A percentile compares a stretch with the other conserved stretches of the same genome.
phyloP scores from a whole-genome alignment of 2,797 vertebrate genomes.

The Remorina albescens region DNA sequence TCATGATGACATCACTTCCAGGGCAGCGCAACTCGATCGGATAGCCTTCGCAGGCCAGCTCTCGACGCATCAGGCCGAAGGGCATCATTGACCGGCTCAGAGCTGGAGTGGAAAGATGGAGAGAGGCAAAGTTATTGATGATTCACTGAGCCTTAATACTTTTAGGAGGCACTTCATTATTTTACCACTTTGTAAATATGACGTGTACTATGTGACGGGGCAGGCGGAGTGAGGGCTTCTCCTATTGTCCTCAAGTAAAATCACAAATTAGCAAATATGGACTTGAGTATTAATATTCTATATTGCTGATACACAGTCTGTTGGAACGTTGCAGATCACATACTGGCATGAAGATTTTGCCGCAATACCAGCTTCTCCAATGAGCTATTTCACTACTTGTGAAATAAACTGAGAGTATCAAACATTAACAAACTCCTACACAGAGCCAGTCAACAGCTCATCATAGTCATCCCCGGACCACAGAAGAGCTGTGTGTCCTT shows the following conservation, averaged over 20 bases:
- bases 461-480: conserved; percentile 40
- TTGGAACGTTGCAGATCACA: conserved; percentile 61
- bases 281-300: conserved; percentile 38
- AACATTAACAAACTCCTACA: conserved; percentile 79
- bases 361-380: conserved; percentile 59
- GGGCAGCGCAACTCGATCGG: conserved; percentile 95
- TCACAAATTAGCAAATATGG: conserved; percentile 53
- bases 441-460: conserved; percentile 53
- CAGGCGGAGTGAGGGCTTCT: conserved; percentile 41
- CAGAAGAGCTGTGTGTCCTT: conserved; percentile 38
- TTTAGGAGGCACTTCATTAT: conserved; percentile 72
- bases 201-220: conserved; percentile 48
- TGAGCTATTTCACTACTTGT: conserved; percentile 73
- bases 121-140: conserved; percentile 68
- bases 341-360: conserved; percentile 54
- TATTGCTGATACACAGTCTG: conserved; percentile 51
- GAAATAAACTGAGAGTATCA: conserved; percentile 77
- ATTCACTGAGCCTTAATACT: conserved; percentile 69
- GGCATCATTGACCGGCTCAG: conserved; percentile 93
- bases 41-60: conserved; percentile 95
- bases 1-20: conserved; percentile 96
- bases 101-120: conserved; percentile 75
- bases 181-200: conserved; percentile 66
- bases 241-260: conserved; percentile 48
- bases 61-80: conserved; percentile 93